Conservation (phyloP, 1,140 invertebrate species). For the Bombus impatiens region DNA sequence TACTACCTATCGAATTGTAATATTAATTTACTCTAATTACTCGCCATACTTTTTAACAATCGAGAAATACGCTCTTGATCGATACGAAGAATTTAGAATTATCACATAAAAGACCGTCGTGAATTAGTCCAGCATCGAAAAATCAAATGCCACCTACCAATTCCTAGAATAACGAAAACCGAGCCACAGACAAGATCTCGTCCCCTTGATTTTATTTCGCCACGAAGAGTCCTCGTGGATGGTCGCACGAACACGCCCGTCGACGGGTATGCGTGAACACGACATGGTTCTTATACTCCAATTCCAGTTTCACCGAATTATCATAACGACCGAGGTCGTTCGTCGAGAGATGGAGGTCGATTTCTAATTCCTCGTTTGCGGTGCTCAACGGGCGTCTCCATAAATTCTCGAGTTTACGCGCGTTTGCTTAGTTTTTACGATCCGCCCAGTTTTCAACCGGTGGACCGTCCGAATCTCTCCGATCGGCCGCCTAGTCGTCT, state of each 20-base stretch:
- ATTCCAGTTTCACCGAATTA: conserved; percentile 76
- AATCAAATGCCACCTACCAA: background rate
- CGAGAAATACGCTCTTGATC: no score
- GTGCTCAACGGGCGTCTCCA: conserved; percentile 62
- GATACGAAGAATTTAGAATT: no score
- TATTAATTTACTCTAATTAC: background rate
- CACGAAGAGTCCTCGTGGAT: background rate
- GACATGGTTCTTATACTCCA: conserved; percentile 67
- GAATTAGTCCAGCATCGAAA: background rate
- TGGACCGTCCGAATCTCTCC: conserved; percentile 34
- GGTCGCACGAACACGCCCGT: background rate
- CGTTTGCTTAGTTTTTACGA: conserved; percentile 74
- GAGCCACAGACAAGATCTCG: background rate
- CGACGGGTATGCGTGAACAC: conserved; percentile 7
- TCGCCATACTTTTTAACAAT: no score
- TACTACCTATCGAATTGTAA: background rate
- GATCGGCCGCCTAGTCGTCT: background rate
- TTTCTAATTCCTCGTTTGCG: conserved; percentile 73
- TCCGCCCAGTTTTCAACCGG: conserved; percentile 60
- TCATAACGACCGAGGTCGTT: conserved; percentile 68
- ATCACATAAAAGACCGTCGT: background rate
- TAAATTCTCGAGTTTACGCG: conserved; percentile 73
- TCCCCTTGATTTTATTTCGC: conserved; percentile 16
- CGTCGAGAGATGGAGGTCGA: conserved; percentile 72
- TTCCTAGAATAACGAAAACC: background rate